Base-by-base conservation (phyloP, 2,113 vertebrate genomes). In the Tychaedon coryphoeus region DNA sequence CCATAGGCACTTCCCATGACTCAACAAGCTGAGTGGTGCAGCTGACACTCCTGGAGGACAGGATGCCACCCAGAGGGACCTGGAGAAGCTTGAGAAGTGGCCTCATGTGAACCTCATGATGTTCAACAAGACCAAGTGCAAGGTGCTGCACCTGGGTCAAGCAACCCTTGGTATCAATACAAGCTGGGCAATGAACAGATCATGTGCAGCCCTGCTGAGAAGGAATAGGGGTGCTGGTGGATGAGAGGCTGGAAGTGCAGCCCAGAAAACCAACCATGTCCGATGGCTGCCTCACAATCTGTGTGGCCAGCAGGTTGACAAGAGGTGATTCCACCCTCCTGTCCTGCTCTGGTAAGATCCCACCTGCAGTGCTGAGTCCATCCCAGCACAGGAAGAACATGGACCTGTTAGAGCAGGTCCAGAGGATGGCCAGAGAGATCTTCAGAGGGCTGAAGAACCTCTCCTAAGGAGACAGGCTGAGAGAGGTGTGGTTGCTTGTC, bases 221-320 rank as follows among this genome's bases (percentile, higher is more conserved):
- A 71, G 34, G 29, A 78, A 25, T 10, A 40, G 29, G 10, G 48
- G 3, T 54, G 24, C 34, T 71, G n/a, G 10, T 71, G 48, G 47
- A 40, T 71, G 48, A 71, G 29, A 54, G 15, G 19, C 48, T 78
- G 65, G 29, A 47, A n/a, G 47, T 31, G 28, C 16, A 54, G 40
- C 7, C 48, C 65, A 48, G 48, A 71, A 71, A 87, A 16, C 34
- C 19, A 87, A 5, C 14, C 33, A 51, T 26, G 38, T 28, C 40
- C 0, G 2, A 16, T 29, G 40, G 29, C 65, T 70, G 29, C 48
- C 54, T 47, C 48, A 40, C 28, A 71, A 71, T 33, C 40, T 78
- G 29, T 0, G 0, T 20, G 13, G 40, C 10, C 40, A 47, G 29
- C 16, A n/a, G 19, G n/a, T 29, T 0, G 0, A 47, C 19, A 45